Evolutionary conservation across 2,888 invertebrate genomes (phyloP), one percentile per base, ranked within the genome.

Genomic region (Sarcophaga variegata): DNA sequence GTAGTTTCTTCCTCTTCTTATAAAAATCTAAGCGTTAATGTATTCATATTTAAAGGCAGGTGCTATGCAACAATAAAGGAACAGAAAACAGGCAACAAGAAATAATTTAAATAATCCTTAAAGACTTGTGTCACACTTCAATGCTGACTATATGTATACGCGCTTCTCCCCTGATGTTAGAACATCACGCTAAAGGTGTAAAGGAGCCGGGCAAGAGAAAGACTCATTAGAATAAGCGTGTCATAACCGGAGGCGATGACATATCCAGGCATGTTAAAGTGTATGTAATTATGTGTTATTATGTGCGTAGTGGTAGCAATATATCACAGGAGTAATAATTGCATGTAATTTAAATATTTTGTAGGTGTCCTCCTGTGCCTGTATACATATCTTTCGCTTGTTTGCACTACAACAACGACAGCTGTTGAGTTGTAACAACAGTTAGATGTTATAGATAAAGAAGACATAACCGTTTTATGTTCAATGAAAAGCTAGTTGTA

Each of bases 201-300:
- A 59, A 49, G 2, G 62, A 64, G 20, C 69, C 69, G 47, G 14
- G 20, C 25, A 54, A n/a, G 4, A 71, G 2, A 67, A 37, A 25
- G 60, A 64, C 74, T 63, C 81, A 84, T 86, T 86, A 81, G 81
- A 83, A 80, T 78, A 86, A 76, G 83, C 88, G 88, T 88, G 88
- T 83, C 86, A 88, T 78, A 83, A 69, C 83, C 81, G 66, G 25
- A 76, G 81, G 83, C 86, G 47, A 49, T 22, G n/a, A 54, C 54
- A 54, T 54, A 54, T 54, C 59, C 59, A 27, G 20, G 59, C 84
- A 79, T 81, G 59, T 84, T 60, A 64, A 66, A 25, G 12, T 71
- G 22, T 63, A 67, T 87, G 45, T 81, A 83, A 87, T 87, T 87
- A 84, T 87, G 80, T 64, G 69, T 81, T 60, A 81, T 83, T 83